Evolutionary conservation across 1,140 invertebrate genomes (phyloP), one percentile per base, ranked within the genome.

Genomic region (Cherax destructor): DNA sequence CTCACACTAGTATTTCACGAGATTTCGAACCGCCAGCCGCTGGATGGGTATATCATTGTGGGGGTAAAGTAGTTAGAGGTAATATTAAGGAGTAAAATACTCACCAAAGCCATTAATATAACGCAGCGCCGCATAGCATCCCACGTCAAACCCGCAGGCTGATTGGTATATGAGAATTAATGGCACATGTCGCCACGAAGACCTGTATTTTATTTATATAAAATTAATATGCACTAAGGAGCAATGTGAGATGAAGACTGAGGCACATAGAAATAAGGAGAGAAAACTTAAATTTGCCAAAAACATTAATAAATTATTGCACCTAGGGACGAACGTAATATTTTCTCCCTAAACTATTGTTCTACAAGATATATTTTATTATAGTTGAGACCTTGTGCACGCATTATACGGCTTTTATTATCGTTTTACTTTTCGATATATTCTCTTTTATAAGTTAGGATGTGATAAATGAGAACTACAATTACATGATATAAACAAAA

Each of bases 81-180:
- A 2, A 5, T 24, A 6, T 9, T n/a, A 50, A 13, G 47, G 69
- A 50, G 5, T 76, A 50, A 13, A 50, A 65, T 59, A 87, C 85
- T 79, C 76, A 87, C 85, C 59, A 87, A 49, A 47, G 85, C 85
- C 24, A 87, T 18, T 78, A 87, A 78, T 56, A 87, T 79, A 11
- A 79, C 85, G 77, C 76, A 87, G 85, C 85, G 85, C 74, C 74
- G 50, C 85, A 87, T 87, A 78, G 56, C 85, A 10, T 78, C 50
- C 13, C 49, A 77, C 84, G 84, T 86, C 84, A 74, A 86, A 76
- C 72, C 72, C 69, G n/a, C 24, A 74, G 69, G 69, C 69, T 74
- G 69, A 74, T 74, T 30, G n/a, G 24, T 30, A 30, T 74, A 74
- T 30, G 69, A 74, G 11, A 30, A 41, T 21, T 74, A 30, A 4